Percentiles rank a stretch among this genome's conserved stretches.
Evolutionary conservation across 1,140 invertebrate genomes (phyloP).

Genomic region (Tetramorium parvispinum): DNA sequence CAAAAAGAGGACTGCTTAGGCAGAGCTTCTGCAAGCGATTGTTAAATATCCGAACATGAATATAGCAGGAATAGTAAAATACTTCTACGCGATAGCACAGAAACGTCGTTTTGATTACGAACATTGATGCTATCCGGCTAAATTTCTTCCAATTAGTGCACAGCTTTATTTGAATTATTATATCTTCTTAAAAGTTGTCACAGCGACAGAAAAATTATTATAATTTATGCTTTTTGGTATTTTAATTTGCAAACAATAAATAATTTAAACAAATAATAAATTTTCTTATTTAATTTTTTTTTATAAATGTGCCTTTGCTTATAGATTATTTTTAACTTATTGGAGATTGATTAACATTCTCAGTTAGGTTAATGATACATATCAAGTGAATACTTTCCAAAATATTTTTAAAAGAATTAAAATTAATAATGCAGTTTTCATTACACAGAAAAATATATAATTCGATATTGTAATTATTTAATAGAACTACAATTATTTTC

Average conservation of each 20-base stretch:
- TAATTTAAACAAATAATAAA: too few relatives aligned
- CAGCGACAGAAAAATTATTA: background rate
- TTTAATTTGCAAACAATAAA: background rate
- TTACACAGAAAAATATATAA: background rate
- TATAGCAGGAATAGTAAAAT: slow-evolving; percentile 37
- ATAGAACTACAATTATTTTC: background rate
- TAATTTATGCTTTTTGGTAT: background rate
- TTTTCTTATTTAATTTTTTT: background rate
- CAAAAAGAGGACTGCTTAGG: slow-evolving; percentile 38
- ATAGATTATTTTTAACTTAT: background rate
- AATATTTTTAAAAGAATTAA: background rate
- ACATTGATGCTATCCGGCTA: background rate
- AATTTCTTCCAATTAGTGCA: background rate
- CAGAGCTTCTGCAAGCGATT: slow-evolving; percentile 54
- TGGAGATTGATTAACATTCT: background rate
- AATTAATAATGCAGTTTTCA: background rate
- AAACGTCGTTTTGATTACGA: slow-evolving; percentile 21
- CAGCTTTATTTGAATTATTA: background rate
- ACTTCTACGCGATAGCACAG: background rate
- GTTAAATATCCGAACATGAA: slow-evolving; percentile 66
- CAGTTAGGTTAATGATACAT: background rate
- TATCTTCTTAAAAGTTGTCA: background rate
- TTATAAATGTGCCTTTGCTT: background rate
- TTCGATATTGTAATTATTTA: background rate
- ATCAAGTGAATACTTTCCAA: background rate